Percentiles rank a stretch among this genome's conserved stretches.
Evolutionary conservation across 2,113 vertebrate genomes (phyloP).

Genomic region (Scalopus aquaticus): DNA sequence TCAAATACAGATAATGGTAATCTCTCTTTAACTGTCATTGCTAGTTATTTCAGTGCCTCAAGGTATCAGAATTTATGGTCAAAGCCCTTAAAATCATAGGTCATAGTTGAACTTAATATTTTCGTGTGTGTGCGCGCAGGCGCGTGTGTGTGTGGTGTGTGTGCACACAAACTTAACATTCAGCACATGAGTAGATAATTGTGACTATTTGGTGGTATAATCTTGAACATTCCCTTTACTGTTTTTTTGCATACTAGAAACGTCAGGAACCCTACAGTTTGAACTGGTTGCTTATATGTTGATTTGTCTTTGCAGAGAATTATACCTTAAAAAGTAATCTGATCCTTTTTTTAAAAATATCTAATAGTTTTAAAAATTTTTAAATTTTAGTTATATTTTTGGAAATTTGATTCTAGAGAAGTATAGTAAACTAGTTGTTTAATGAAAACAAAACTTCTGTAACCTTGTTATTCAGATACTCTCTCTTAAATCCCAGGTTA

Average conservation of each 20-base stretch:
- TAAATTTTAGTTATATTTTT: conserved; percentile 26
- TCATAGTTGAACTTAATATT: background rate
- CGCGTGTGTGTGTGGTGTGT: background rate
- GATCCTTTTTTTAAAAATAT: background rate
- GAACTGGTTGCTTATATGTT: background rate
- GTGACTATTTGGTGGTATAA: background rate
- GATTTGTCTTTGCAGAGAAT: background rate
- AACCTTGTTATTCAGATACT: background rate
- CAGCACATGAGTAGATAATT: background rate
- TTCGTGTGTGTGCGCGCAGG: background rate
- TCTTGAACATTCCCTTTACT: background rate
- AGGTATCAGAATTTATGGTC: background rate
- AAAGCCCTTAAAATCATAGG: background rate
- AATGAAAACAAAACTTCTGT: background rate
- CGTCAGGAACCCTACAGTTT: background rate
- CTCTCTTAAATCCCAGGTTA: background rate
- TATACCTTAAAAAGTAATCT: background rate
- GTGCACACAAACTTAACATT: background rate
- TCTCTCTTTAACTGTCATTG: background rate
- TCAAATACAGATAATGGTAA: background rate
- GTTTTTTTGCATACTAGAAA: conserved; percentile 17
- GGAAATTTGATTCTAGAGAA: background rate
- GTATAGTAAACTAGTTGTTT: background rate
- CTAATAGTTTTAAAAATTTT: background rate
- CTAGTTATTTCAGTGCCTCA: background rate